phyloP scores from a whole-genome alignment of 2,888 invertebrate species.

The Lepetodrilus schrolli region DNA sequence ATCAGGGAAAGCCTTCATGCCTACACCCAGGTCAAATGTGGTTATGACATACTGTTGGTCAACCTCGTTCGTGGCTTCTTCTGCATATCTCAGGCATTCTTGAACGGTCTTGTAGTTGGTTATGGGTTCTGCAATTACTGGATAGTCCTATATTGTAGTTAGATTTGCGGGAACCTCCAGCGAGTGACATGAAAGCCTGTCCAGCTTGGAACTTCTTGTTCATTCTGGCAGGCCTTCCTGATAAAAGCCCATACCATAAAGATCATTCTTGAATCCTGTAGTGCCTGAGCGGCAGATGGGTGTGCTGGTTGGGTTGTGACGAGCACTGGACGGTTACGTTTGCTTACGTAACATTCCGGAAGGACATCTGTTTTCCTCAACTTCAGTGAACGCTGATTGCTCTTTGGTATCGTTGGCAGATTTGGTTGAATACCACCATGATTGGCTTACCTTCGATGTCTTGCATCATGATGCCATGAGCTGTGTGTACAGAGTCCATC shows the following conservation, averaged over 20 bases:
- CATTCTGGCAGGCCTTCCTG: conserved; percentile 9
- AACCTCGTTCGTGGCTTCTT: conserved; percentile 35
- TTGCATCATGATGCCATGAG: conserved; percentile 57
- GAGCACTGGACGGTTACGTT: conserved; percentile 25
- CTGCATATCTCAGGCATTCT: conserved; percentile 40
- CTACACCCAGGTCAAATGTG: conserved; percentile 49
- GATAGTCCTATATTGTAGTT: conserved; percentile 50
- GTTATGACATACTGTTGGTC: conserved; percentile 45
- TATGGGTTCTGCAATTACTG: conserved; percentile 45
- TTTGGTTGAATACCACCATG: neutral
- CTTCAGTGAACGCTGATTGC: conserved; percentile 1
- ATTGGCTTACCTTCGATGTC: conserved; percentile 31
- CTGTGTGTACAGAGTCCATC: conserved; percentile 44
- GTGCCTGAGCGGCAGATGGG: too few relatives aligned
- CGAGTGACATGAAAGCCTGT: conserved; percentile 43
- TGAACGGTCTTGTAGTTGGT: conserved; percentile 47
- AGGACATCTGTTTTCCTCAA: neutral
- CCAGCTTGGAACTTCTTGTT: conserved; percentile 43
- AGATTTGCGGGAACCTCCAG: conserved; percentile 38
- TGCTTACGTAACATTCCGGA: conserved; percentile 8
- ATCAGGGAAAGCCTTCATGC: conserved; percentile 48
- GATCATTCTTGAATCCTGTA: neutral
- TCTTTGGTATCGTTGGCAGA: conserved; percentile 14
- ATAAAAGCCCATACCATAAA: neutral
- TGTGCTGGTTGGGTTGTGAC: too few relatives aligned